Evolutionary conservation across 1,140 invertebrate species (phyloP), one percentile per base, ranked within the genome.

Genomic region (Aricia agestis): DNA sequence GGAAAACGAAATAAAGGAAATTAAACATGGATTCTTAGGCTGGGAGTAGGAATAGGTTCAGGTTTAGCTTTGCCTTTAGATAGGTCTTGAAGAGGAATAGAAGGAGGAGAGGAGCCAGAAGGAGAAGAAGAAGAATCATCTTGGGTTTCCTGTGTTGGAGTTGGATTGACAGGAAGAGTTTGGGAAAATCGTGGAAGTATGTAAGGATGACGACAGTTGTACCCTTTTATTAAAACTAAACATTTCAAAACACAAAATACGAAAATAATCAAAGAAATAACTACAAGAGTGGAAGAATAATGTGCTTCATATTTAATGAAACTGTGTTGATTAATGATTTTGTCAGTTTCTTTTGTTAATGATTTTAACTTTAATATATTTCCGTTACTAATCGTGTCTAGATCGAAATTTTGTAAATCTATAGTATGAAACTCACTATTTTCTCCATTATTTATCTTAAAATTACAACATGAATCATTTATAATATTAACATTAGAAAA

Each of bases 381-480:
- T 66, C 31, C 65, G 1, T 0, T 11, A 31, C 6, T 66, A 36
- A 66, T 66, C 2, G 36, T 36, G 7, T 36, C 31, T 15, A 36
- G 36, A 32, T 66, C 65, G 1, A 36, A 36, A 66, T 36, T 17
- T 3, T 36, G 66, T 18, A 67, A 67, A 42, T 67, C n/a, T n/a
- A 36, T n/a, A 0, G 1, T 67, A 67, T 36, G 66, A 17, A 9
- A 1, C 66, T 67, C 66, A 67, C 42, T 67, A 67, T 41, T 41
- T 0, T 3, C 15, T n/a, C 42, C 6, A 67, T 45, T 70, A 3
- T 45, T 52, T 18, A 52, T 13, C 17, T 42, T 41, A 2, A 69
- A 42, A 25, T 67, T 61, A 19, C 52, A 71, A 59, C 70, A 71
- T 19, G 52, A 61, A 11, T 71, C 65, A 15, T 67, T 67, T 13